Evolutionary conservation across 2,113 vertebrate species (phyloP).

Genomic region (Geothlypis trichas): DNA sequence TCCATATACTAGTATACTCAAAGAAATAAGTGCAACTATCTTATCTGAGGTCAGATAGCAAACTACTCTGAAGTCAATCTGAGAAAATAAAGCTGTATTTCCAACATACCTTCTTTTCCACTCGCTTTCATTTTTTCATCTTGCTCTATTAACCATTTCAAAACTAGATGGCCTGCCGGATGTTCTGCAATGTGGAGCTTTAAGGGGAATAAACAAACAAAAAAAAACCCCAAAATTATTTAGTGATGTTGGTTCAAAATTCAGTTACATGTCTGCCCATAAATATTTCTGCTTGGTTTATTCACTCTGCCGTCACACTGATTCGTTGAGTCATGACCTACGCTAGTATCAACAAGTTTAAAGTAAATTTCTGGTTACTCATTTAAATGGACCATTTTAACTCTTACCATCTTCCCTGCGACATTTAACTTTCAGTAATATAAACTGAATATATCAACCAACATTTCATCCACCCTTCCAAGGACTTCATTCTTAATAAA

Average conservation of each 20-base stretch:
- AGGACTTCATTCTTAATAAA: background rate
- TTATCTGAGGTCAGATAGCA: background rate
- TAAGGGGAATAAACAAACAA: background rate
- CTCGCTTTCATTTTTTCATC: slow-evolving; percentile 81
- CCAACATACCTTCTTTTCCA: slow-evolving; percentile 82
- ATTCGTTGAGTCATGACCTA: background rate
- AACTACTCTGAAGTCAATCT: background rate
- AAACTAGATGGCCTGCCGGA: slow-evolving; percentile 92
- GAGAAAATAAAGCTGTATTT: background rate
- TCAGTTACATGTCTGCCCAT: background rate
- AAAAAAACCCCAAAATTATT: background rate
- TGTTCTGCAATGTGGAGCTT: slow-evolving; percentile 95
- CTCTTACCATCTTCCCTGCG: background rate
- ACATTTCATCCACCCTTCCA: background rate
- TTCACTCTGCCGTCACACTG: background rate
- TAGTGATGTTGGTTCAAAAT: background rate
- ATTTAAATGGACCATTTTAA: background rate
- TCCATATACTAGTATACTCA: background rate
- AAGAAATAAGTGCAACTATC: background rate
- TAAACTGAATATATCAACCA: background rate
- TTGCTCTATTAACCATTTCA: slow-evolving; percentile 95
- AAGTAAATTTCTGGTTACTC: background rate
- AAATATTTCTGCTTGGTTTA: background rate
- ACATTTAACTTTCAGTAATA: background rate
- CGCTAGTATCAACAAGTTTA: background rate